Conservation (phyloP, 2,888 invertebrate species). For the Ormyrus pomaceus region DNA sequence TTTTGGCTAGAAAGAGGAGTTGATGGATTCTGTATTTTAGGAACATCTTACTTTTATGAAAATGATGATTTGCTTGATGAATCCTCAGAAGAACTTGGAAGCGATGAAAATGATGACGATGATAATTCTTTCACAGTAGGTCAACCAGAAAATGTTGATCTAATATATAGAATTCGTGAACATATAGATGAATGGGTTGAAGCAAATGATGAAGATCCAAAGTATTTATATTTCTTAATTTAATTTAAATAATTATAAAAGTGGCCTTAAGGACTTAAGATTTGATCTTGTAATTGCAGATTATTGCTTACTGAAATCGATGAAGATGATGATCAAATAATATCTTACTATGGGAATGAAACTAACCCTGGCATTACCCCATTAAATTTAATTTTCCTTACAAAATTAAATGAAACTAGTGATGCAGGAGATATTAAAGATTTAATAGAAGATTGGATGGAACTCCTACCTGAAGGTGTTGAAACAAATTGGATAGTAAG, state of each 20-base stretch:
- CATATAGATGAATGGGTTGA: slow-evolving; percentile 64
- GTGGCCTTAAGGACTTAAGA: background rate
- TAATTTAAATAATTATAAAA: background rate
- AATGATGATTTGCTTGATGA: slow-evolving; percentile 60
- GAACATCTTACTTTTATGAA: slow-evolving; percentile 64
- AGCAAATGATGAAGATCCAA: slow-evolving; percentile 60
- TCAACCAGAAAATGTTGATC: slow-evolving; percentile 57
- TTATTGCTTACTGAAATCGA: slow-evolving; percentile 67
- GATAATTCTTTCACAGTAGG: slow-evolving; percentile 26
- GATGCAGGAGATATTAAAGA: slow-evolving; percentile 63
- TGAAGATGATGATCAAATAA: slow-evolving; percentile 61
- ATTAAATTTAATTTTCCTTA: slow-evolving; percentile 68
- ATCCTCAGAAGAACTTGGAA: slow-evolving; percentile 4
- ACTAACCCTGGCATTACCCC: slow-evolving; percentile 64
- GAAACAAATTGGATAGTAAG: slow-evolving; percentile 72
- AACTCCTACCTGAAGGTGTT: slow-evolving; percentile 64
- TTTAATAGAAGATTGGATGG: slow-evolving; percentile 64
- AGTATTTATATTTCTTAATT: slow-evolving; percentile 58
- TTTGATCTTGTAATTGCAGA: slow-evolving; percentile 57
- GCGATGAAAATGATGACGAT: slow-evolving; percentile 7
- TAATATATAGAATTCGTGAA: slow-evolving; percentile 63
- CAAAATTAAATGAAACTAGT: slow-evolving; percentile 58
- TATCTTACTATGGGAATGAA: slow-evolving; percentile 68
- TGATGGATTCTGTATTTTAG: slow-evolving; percentile 66
- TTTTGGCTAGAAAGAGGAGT: slow-evolving; percentile 66